phyloP scores from a whole-genome alignment of 2,113 vertebrate species.

The Silurus glanis region DNA sequence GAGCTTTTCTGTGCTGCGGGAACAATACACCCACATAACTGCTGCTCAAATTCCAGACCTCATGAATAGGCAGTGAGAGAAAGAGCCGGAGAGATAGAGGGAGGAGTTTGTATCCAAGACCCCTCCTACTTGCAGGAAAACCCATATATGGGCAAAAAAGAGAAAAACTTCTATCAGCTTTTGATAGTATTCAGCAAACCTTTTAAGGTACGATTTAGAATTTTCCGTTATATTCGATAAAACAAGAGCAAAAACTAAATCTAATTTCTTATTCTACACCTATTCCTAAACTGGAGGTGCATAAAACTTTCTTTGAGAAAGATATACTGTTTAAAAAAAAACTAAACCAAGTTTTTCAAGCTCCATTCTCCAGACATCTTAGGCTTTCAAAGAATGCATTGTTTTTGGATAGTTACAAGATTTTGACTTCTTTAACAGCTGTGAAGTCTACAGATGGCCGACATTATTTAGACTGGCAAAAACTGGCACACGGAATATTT shows the following conservation, averaged over 20 bases:
- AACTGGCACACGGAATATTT: background rate
- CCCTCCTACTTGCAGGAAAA: constrained; percentile 24
- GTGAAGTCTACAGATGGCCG: constrained; percentile 36
- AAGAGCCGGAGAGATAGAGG: background rate
- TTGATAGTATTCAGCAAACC: constrained; percentile 3
- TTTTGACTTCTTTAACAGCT: constrained; percentile 59
- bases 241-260: background rate
- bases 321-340: background rate
- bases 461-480: constrained; percentile 24
- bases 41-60: constrained; percentile 58
- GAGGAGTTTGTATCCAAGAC: background rate
- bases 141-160: background rate
- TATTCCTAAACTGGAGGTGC: background rate
- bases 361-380: constrained; percentile 16
- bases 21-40: constrained; percentile 64
- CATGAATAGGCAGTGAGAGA: constrained; percentile 47
- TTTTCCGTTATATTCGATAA: background rate
- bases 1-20: constrained; percentile 44
- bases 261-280: background rate
- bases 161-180: background rate
- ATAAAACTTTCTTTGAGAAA: background rate
- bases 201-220: background rate
- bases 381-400: constrained; percentile 46
- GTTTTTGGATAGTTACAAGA: constrained; percentile 50
- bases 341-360: background rate